Percentiles rank a stretch among this genome's conserved stretches.
Evolutionary conservation across 1,140 invertebrate genomes (phyloP).

Genomic region (Anadara kagoshimensis): DNA sequence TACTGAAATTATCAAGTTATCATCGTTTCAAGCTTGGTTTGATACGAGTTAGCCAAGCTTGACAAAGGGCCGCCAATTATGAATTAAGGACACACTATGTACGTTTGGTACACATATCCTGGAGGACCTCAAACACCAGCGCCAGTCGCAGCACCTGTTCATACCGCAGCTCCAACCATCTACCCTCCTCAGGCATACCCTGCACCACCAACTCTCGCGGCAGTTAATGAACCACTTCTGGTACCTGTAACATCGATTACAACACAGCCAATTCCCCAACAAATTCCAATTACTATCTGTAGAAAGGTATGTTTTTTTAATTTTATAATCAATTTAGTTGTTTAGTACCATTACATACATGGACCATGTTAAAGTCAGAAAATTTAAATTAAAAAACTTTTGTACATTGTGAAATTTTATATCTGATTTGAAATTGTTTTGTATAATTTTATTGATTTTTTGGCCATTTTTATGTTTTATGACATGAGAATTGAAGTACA

Average conservation of each 20-base stretch:
- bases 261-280: conserved; percentile 7
- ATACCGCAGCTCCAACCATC: conserved; percentile 1
- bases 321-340: too few species aligned
- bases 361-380: too few species aligned
- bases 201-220: too few species aligned
- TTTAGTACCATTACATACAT: too few species aligned
- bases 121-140: conserved; percentile 17
- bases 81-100: conserved; percentile 36
- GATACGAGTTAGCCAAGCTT: background rate
- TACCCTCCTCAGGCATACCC: conserved; percentile 20
- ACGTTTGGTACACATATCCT: conserved; percentile 48
- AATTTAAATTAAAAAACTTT: too few species aligned
- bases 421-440: too few species aligned
- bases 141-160: conserved; percentile 25
- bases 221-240: conserved; percentile 26
- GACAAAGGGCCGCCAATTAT: too few species aligned
- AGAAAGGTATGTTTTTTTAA: conserved; percentile 35
- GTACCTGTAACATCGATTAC: conserved; percentile 6
- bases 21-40: conserved; percentile 17
- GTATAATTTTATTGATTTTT: too few species aligned
- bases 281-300: conserved; percentile 22
- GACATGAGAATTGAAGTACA: too few species aligned
- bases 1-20: too few species aligned
- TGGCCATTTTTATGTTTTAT: too few species aligned
- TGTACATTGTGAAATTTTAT: too few species aligned